Base-by-base conservation (phyloP, 2,888 invertebrate species). In the Leptopterna dolabrata region DNA sequence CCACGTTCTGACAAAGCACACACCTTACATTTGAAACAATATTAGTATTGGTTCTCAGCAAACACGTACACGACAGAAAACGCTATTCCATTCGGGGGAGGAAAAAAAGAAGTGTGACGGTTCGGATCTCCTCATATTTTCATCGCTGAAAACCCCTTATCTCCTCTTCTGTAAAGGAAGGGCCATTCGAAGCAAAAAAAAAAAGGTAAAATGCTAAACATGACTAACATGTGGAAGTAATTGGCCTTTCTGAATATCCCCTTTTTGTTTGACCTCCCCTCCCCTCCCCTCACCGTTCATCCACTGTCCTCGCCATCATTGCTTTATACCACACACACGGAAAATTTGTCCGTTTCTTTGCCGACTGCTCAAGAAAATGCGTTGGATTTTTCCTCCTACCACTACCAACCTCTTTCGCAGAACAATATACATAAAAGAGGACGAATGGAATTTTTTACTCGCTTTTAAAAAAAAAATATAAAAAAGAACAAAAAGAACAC, bases 211-310 rank as follows among this genome's bases (percentile, higher is more conserved):
- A 73, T 73, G 73, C 73, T 73, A 73, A 73, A 41, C 73, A 73
- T 73, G 73, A 73, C 73, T 73, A 73, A 73, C 73, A 73, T 73
- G 73, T 73, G 73, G 73, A 73, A 73, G 73, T 73, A 73, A 73
- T 73, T 73, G 73, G 73, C n/a, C 73, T 73, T 27, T 73, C 36
- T 41, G 73, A 30, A 73, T 73, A 73, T 73, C 73, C 19, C 27
- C 41, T 73, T 73, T 73, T 73, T 36, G 73, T 73, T 73, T 73
- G 73, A 73, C 73, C 73, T 19, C 70, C 41, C 55, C 36, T 36
- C 36, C 7, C 36, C 36, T 36, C 36, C 4, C 36, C 36, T 4
- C 36, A 4, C 36, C 36, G 4, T 36, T n/a, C n/a, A n/a, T n/a
- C 55, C 55, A n/a, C 7, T 43, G 43, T 6, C 43, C 43, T 43